Evolutionary conservation across 2,113 vertebrate species (phyloP), one percentile per base, ranked within the genome.

Genomic region (Pristiophorus japonicus): DNA sequence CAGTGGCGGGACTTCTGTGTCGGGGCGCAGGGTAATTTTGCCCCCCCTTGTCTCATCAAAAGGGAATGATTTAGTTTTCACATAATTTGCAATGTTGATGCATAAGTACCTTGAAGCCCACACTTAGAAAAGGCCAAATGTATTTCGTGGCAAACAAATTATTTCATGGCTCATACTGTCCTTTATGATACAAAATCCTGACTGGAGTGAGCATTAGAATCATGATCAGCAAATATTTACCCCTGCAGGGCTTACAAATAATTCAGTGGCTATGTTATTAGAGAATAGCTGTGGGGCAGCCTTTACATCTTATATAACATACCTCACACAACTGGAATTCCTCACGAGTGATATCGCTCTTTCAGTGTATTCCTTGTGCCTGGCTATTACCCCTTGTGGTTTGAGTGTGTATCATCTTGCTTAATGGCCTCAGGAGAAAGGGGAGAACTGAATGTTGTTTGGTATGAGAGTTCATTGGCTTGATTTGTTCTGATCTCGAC

Each of bases 401-500:
- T 90, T 94, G 91, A 94, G 20, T 51, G 65, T 67, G 11, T 94
- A 94, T 94, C 65, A 70, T 51, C 42, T 94, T 67, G 42, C 92
- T 45, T 47, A 47, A 70, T 70, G 93, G 66, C 93, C 93, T 94
- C 65, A 94, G 65, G 63, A 73, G 65, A 73, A 73, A 73, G 7
- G 63, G 24, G 66, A 34, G 42, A 73, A 51, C 65, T 34, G 51
- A 94, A 51, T 47, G 5, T 94, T 94, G 24, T 94, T 73, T 73
- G 65, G 65, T 73, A 73, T 94, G 20, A 73, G 66, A 73, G 24
- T 70, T 73, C 45, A 73, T 47, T 94, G 63, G 20, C 66, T 94
- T 94, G 93, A 94, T 94, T 94, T 94, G 93, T 51, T 67, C 42
- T 94, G 93, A 94, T 94, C 93, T 34, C 93, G 34, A 18, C 65